phyloP scores from a whole-genome alignment of 2,888 invertebrate genomes.

The Zeuzera pyrina region DNA sequence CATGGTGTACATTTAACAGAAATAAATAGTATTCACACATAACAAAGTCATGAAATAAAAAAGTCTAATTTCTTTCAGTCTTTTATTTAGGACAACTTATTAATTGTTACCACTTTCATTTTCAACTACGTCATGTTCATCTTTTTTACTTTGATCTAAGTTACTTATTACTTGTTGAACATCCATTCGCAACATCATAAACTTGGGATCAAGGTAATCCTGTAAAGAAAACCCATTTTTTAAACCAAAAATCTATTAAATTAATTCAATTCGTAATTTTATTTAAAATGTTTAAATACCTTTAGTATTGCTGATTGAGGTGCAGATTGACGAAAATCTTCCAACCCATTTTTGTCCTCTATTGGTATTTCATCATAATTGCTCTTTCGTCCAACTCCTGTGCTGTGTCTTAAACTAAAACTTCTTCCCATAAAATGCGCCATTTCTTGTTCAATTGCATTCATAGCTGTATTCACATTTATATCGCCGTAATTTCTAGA shows the following conservation, averaged over 20 bases:
- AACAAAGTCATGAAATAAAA: conserved; percentile 58
- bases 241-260: neutral
- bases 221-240: conserved; percentile 25
- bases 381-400: conserved; percentile 20
- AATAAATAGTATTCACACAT: conserved; percentile 41
- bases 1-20: conserved; percentile 32
- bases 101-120: conserved; percentile 18
- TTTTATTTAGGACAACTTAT: conserved; percentile 37
- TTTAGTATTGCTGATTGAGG: conserved; percentile 29
- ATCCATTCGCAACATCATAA: conserved; percentile 62
- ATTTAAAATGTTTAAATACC: conserved; percentile 22
- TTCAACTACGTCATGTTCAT: conserved; percentile 22
- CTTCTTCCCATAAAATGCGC: conserved; percentile 45
- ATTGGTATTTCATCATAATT: conserved; percentile 14
- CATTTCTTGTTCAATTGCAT: conserved; percentile 54
- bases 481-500: conserved; percentile 39
- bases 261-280: conserved; percentile 1
- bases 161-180: conserved; percentile 59
- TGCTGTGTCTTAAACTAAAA: conserved; percentile 31
- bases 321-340: conserved; percentile 19
- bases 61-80: conserved; percentile 44
- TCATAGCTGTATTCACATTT: conserved; percentile 37
- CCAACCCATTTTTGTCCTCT: conserved; percentile 14
- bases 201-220: conserved; percentile 65
- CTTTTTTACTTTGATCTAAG: conserved; percentile 40